Base-by-base conservation (phyloP, 2,888 invertebrate genomes). In the Micoletzkya japonica region DNA sequence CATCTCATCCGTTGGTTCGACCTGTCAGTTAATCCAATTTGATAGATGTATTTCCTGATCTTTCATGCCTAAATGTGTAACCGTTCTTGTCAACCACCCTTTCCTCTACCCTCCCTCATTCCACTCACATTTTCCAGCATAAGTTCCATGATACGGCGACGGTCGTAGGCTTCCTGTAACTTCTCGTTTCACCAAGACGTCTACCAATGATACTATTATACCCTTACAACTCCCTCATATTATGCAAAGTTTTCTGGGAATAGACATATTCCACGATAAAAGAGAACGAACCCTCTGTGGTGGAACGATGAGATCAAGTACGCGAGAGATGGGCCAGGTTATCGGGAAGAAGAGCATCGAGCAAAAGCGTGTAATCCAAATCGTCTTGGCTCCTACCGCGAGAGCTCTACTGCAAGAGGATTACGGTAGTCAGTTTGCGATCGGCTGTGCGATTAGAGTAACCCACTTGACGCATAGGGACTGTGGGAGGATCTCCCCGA, bases 401-500 rank as follows among this genome's bases (percentile, higher is more conserved):
- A 67, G 67, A 28, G 67, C 56, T 20, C 57, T 67, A 34, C 67
- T 67, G 57, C 4, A 56, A 44, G 10, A 32, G n/a, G n/a, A 61
- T 39, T 20, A 2, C 2, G 17, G 1, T 39, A 20, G 17, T 37
- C 26, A 17, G 32, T 17, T 58, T 14, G 24, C 32, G 58, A 4
- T 58, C n/a, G 4, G 24, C 14, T 52, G 44, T 52, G 24, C 54
- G 54, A 24, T n/a, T n/a, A n/a, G 54, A n/a, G 24, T 7, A 32
- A 60, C 57, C 26, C 28, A 67, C 67, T 67, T 67, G 30, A 67
- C 39, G 44, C 67, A 67, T 6, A 67, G 26, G 7, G 39, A 44
- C 32, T 67, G 67, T 3, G 67, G 67, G 4, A 57, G 37, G 26
- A 67, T 67, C 34, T 67, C 67, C 24, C 67, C 67, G 2, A 67